Base-by-base conservation (phyloP, 2,797 vertebrate species). In the Sparidentex hasta region DNA sequence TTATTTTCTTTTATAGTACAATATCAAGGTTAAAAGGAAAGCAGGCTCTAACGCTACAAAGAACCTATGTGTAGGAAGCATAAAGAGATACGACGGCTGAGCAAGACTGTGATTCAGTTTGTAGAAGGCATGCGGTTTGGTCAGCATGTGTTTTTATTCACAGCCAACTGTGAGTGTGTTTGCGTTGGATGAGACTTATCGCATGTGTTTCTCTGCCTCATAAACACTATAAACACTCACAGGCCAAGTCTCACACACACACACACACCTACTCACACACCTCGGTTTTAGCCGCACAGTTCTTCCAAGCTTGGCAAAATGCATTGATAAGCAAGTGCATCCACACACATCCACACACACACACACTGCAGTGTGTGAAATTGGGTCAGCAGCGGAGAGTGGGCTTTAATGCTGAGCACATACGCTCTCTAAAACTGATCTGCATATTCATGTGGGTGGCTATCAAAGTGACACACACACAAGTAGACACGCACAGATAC, bases 361-460 rank as follows among this genome's bases (percentile, higher is more conserved):
- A 87, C 57, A 72, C 71, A 87, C 90, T 74, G 90, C 90, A 92
- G 87, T 93, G 92, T 93, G 92, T 92, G 90, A 94, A 94, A 94
- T 93, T 94, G 90, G 94, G 94, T 94, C 94, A 94, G 92, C 92
- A 80, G 87, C 81, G 93, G 91, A 93, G 92, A 94, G 93, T 94
- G 88, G 93, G 93, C 90, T 94, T 94, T 94, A 94, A 94, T 93
- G 93, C 94, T 91, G 92, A 92, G 90, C 93, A 93, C 93, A 94
- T 92, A 94, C 89, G 89, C 93, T 92, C 91, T 92, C 87, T 90
- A 91, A 94, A 93, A 92, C 90, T 87, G 88, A 94, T 94, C 93
- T 94, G 89, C 94, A 94, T 94, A 94, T 94, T 94, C 93, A 94
- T 94, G 94, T 93, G 94, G 94, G 92, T 92, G 93, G 92, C 88